Base-by-base conservation (phyloP, 1,140 invertebrate species). In the Saccostrea cuccullata region DNA sequence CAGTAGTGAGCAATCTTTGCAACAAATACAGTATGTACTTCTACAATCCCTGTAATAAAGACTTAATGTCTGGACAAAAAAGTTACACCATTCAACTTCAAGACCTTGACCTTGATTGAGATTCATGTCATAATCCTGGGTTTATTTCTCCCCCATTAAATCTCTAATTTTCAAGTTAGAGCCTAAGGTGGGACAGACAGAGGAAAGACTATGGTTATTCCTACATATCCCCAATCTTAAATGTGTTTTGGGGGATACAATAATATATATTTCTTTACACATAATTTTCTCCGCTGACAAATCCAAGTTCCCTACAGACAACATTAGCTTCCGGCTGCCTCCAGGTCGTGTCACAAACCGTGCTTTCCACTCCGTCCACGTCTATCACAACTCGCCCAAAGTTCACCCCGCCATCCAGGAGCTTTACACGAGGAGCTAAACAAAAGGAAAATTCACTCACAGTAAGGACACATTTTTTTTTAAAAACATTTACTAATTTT, bases 341-440 rank as follows among this genome's bases (percentile, higher is more conserved):
- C 92, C 92, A 93, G 17, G 55, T 88, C n/a, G 86, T 84, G 30
- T 87, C 91, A 90, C 92, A 93, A 2, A 93, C 89, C 4, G 89
- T 82, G 30, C 92, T 91, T 17, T 86, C 84, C 47, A 82, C 87
- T 12, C 86, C 86, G 86, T 92, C 90, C 13, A 91, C 86, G 30
- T 55, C 20, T 1, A 92, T 40, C 17, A 87, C 85, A 56, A 93
- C 86, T 20, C 91, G 70, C 15, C 92, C 92, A 77, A 60, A 87
- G 55, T 91, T 86, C 17, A 58, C 36, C 20, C 85, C 87, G 13
- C 55, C 82, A 58, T 84, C 90, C 8, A 36, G 64, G 0, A 92
- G 30, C 55, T 70, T n/a, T 5, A 91, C 56, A 13, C 56, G 85
- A 20, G 90, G 89, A 67, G 86, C 91, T 91, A 84, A 89, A 86